Percentiles rank a stretch among this genome's conserved stretches.
Conservation (phyloP, 2,113 vertebrate genomes). For the Campylomormyrus tamandua region DNA sequence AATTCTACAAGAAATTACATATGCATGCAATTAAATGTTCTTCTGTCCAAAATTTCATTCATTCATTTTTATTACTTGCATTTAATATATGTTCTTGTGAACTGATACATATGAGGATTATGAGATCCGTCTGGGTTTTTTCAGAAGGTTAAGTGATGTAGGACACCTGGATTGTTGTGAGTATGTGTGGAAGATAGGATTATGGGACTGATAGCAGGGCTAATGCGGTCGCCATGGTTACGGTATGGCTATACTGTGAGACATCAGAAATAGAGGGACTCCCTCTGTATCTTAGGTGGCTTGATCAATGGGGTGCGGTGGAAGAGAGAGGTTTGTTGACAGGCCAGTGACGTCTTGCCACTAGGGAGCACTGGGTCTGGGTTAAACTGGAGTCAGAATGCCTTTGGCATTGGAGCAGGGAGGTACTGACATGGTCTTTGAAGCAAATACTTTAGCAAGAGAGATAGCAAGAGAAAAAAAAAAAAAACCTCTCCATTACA, state of each 20-base stretch:
- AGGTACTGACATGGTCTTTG: not conserved
- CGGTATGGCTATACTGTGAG: not conserved
- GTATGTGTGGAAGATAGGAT: not conserved
- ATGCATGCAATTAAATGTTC: not conserved
- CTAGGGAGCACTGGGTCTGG: not conserved
- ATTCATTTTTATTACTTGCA: not conserved
- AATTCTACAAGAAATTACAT: not conserved
- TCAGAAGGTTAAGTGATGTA: not conserved
- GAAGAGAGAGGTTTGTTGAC: slow-evolving; percentile 55
- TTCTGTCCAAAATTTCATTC: not conserved
- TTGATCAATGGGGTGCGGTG: slow-evolving; percentile 41
- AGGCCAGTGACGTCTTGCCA: slow-evolving; percentile 35
- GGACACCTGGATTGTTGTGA: not conserved
- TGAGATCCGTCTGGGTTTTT: not conserved
- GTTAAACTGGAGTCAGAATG: slow-evolving; percentile 10
- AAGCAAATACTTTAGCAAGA: slow-evolving; percentile 18
- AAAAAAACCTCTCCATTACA: slow-evolving; percentile 45
- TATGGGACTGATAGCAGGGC: not conserved
- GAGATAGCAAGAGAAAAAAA: slow-evolving; percentile 18
- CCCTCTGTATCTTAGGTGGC: not conserved
- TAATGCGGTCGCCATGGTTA: not conserved
- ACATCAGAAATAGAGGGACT: not conserved
- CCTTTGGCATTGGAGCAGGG: not conserved
- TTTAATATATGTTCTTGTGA: not conserved
- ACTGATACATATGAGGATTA: not conserved